phyloP scores from a whole-genome alignment of 2,797 vertebrate species.

The Bradypodion ventrale region DNA sequence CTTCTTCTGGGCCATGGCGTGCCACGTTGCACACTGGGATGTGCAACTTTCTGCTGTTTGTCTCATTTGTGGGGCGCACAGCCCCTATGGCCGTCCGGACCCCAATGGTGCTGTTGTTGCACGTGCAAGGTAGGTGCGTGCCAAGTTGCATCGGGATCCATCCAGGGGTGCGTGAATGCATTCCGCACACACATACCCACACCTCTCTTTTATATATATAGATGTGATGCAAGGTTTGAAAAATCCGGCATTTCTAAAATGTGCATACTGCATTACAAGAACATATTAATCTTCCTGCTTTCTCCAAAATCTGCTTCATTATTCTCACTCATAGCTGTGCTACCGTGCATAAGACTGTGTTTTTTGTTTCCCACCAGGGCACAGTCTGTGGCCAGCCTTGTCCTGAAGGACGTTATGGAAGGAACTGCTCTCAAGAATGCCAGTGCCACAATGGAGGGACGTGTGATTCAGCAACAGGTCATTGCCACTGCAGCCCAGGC shows the following conservation, averaged over 20 bases:
- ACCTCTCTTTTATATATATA: no score
- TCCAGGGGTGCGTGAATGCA: no score
- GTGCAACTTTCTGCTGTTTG: no score
- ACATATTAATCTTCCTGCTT: constrained; percentile 42
- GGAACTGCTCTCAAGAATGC: constrained; percentile 93
- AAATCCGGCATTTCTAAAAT: constrained; percentile 39
- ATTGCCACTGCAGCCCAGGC: constrained; percentile 89
- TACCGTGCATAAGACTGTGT: constrained; percentile 50
- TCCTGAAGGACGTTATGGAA: constrained; percentile 89
- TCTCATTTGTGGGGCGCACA: no score
- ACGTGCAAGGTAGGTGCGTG: no score
- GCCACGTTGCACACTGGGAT: no score
- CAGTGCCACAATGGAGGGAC: constrained; percentile 94
- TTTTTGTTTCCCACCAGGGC: constrained; percentile 82
- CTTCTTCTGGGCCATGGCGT: no score
- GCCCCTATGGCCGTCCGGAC: no score
- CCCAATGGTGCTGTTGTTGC: no score
- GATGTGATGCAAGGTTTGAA: constrained; percentile 10
- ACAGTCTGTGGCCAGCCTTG: constrained; percentile 96
- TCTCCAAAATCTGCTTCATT: constrained; percentile 21
- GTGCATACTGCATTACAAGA: background rate
- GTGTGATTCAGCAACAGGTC: constrained; percentile 83
- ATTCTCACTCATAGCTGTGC: constrained; percentile 33
- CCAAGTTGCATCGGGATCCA: no score
- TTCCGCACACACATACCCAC: no score